Evolutionary conservation across 2,113 vertebrate genomes (phyloP).

Genomic region (Vimba vimba): DNA sequence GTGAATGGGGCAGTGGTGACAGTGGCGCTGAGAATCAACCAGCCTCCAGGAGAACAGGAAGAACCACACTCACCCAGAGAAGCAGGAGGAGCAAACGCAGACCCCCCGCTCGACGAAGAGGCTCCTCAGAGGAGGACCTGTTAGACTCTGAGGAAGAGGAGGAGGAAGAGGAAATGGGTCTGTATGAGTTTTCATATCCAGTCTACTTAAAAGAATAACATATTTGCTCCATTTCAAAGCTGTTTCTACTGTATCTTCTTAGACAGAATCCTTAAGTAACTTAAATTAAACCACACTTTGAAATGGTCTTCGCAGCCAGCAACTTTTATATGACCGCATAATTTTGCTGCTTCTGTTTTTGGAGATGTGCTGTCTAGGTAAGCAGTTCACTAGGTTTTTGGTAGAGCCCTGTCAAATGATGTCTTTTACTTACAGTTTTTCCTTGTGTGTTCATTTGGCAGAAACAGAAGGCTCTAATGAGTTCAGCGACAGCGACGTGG

Average conservation of each 20-base stretch:
- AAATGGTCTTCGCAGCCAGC: no score
- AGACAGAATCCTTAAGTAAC: no score
- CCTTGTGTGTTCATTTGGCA: slow-evolving; percentile 55
- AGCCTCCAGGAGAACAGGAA: slow-evolving; percentile 29
- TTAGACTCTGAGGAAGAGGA: slow-evolving; percentile 75
- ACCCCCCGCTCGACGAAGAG: slow-evolving; percentile 80
- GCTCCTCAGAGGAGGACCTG: slow-evolving; percentile 72
- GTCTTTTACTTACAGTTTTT: neutral
- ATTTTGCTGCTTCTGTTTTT: neutral
- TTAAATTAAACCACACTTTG: no score
- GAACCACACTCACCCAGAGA: slow-evolving; percentile 71
- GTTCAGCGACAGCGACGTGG: slow-evolving; percentile 85
- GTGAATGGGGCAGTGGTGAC: slow-evolving; percentile 80
- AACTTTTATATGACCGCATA: neutral
- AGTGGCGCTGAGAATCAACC: slow-evolving; percentile 75
- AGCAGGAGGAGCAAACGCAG: slow-evolving; percentile 75
- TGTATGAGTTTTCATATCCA: slow-evolving; percentile 25
- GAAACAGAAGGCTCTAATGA: slow-evolving; percentile 87
- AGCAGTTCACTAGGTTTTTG: neutral
- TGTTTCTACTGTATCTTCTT: no score
- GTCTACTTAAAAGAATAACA: neutral
- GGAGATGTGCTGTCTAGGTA: neutral
- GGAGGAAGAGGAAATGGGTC: slow-evolving; percentile 74
- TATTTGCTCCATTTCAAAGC: neutral
- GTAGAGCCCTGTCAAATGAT: neutral